Percentiles rank a stretch among this genome's conserved stretches.
Conservation (phyloP, 2,888 invertebrate species). For the Xanthia icteritia region DNA sequence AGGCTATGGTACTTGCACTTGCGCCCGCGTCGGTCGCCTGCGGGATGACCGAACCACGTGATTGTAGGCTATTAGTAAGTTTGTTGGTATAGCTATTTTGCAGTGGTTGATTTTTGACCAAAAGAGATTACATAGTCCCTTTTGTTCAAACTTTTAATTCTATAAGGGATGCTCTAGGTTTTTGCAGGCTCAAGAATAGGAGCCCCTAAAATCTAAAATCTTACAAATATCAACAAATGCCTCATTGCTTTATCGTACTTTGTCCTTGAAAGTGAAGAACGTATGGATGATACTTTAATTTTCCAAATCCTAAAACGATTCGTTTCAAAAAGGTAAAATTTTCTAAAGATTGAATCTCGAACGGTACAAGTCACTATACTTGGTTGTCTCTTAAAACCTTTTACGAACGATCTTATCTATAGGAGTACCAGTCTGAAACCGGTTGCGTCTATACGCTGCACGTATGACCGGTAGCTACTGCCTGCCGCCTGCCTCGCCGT, state of each 20-base stretch:
- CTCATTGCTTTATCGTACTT: not conserved
- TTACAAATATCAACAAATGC: not conserved
- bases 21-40: constrained; percentile 47
- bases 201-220: not conserved
- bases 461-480: constrained; percentile 42
- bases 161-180: not conserved
- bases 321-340: not conserved
- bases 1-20: constrained; percentile 10
- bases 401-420: constrained; percentile 41
- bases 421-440: constrained; percentile 35
- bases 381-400: constrained; percentile 22
- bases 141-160: not conserved
- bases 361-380: constrained; percentile 10
- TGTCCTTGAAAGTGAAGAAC: not conserved
- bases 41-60: constrained; percentile 32
- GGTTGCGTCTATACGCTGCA: constrained; percentile 31
- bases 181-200: not conserved
- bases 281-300: not conserved
- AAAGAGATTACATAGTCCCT: not conserved
- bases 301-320: constrained; percentile 5
- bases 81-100: not conserved
- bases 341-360: constrained; percentile 6
- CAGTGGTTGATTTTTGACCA: not conserved
- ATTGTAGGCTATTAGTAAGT: not conserved
- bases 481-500: constrained; percentile 3